Base-by-base conservation (phyloP, 2,797 vertebrate genomes). In the Graptemys geographica region DNA sequence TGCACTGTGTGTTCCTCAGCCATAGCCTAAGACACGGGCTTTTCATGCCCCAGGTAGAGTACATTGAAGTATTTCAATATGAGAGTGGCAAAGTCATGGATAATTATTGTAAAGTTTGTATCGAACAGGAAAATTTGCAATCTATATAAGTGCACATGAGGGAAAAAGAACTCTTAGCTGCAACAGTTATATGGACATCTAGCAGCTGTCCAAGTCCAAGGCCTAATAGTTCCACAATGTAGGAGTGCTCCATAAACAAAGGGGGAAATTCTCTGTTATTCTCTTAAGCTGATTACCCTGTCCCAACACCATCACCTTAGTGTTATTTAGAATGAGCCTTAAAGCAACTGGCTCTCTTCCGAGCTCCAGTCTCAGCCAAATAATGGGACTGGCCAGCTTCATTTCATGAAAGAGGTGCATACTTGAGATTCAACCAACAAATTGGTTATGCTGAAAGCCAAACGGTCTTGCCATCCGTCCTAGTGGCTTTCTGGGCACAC, bases 301-400 rank as follows among this genome's bases (percentile, higher is more conserved):
- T 31, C 18, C 15, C 27, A 83, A 37, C 15, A 31, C 84, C 69
- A 76, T 47, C 79, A 51, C 8, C 33, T 85, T n/a, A 11, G 6
- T 37, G 91, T 82, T 83, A 56, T 90, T 53, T 82, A 47, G 62
- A 89, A 83, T 23, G 86, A 93, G 37, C 28, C 81, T 44, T 11
- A 90, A 37, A 0, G 25, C 81, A 33, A 83, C 87, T 87, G 79
- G 4, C 84, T 92, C 49, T 78, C 44, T 94, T 91, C 11, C 82
- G 93, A 16, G 3, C 47, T 94, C 81, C 83, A 59, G 9, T 31
- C 37, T 90, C 55, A 85, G 44, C 13, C 53, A 57, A 8, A 13
- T 19, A 85, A 94, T 47, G 11, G 83, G 57, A 62, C 9, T 80
- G 57, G 4, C 55, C 49, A 90, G 6, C 47, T 83, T 69, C 55